Conservation (phyloP, 1,140 invertebrate genomes). For the Oncopodura yosiiana region DNA sequence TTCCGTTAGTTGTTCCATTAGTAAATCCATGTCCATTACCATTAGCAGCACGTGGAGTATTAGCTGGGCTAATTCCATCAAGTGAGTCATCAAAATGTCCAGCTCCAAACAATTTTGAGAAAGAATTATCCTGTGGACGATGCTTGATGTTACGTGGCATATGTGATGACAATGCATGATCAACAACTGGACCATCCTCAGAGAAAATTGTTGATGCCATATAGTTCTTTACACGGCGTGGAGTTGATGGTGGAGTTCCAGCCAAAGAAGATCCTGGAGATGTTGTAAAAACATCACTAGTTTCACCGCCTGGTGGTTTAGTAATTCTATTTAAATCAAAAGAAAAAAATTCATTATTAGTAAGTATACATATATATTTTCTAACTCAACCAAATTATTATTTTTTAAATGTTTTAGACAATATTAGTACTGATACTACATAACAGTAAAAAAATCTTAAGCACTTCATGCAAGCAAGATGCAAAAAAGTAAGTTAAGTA, state of each 20-base stretch:
- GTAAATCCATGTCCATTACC: slow-evolving; percentile 42
- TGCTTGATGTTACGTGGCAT: slow-evolving; percentile 31
- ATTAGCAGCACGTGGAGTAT: slow-evolving; percentile 36
- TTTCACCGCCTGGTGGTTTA: slow-evolving; percentile 56
- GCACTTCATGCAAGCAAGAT: too few species aligned
- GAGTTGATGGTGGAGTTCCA: slow-evolving; percentile 42
- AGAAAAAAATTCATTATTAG: background rate
- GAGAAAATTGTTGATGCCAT: slow-evolving; percentile 34
- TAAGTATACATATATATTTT: too few species aligned
- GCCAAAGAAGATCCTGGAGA: too few species aligned
- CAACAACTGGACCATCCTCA: slow-evolving; percentile 12
- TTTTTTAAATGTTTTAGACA: too few species aligned
- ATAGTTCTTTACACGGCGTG: slow-evolving; percentile 36
- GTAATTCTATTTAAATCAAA: slow-evolving; percentile 45
- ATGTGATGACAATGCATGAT: slow-evolving; percentile 34
- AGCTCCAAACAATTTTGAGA: slow-evolving; percentile 46
- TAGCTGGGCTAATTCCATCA: slow-evolving; percentile 33
- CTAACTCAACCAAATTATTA: too few species aligned
- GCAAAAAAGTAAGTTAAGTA: too few species aligned
- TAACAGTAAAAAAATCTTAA: too few species aligned
- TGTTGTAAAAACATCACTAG: slow-evolving; percentile 51
- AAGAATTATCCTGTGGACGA: slow-evolving; percentile 47
- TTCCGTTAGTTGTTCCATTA: slow-evolving; percentile 14
- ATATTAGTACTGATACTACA: too few species aligned
- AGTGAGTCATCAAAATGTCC: slow-evolving; percentile 38